Evolutionary conservation across 2,888 invertebrate genomes (phyloP).

Genomic region (Microchrysa polita): DNA sequence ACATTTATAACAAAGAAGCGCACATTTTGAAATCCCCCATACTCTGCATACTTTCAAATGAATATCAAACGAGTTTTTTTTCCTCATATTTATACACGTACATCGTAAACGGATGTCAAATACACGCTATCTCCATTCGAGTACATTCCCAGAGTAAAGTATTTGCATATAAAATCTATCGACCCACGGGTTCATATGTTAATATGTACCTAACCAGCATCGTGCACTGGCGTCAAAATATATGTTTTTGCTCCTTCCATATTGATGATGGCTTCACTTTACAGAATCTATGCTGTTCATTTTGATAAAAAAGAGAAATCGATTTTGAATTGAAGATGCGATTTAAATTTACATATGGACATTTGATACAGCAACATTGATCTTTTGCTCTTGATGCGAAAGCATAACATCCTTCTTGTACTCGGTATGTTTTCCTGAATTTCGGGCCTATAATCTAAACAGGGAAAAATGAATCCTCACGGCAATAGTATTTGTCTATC

Average conservation of each 20-base stretch:
- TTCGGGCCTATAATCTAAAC: neutral
- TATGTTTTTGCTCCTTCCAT: slow-evolving; percentile 7
- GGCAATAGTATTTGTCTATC: slow-evolving; percentile 14
- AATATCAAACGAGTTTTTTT: no score
- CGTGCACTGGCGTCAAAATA: neutral
- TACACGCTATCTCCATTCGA: no score
- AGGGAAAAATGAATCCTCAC: neutral
- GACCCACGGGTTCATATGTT: neutral
- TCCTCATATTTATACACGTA: no score
- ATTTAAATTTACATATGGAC: slow-evolving; percentile 29
- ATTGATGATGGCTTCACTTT: slow-evolving; percentile 14
- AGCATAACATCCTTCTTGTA: neutral
- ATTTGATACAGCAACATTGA: slow-evolving; percentile 1
- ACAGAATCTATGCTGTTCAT: neutral
- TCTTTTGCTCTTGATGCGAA: neutral
- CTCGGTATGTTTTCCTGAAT: neutral
- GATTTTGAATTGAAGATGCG: slow-evolving; percentile 25
- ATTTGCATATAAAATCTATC: neutral
- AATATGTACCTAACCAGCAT: neutral
- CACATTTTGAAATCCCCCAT: no score
- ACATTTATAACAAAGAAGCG: no score
- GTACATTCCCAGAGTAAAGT: neutral
- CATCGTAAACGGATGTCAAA: no score
- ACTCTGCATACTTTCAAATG: no score
- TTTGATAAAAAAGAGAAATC: slow-evolving; percentile 25